phyloP scores from a whole-genome alignment of 1,140 invertebrate genomes.

The Chrysoperla carnea region DNA sequence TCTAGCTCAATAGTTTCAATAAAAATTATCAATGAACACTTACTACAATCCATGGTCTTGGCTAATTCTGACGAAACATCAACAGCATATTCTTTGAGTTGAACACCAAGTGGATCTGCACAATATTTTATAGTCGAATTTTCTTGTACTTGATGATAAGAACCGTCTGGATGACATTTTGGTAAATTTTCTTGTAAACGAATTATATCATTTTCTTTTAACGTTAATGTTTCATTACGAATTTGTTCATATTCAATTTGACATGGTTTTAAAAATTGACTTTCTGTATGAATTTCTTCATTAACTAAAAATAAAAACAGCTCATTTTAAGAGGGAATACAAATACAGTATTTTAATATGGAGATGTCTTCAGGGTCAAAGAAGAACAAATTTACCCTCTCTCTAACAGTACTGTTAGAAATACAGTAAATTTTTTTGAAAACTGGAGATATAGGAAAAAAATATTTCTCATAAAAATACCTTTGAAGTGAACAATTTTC shows the following conservation, averaged over 20 bases:
- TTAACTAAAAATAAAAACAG: slow-evolving; percentile 14
- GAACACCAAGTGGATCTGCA: slow-evolving; percentile 25
- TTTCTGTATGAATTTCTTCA: slow-evolving; percentile 11
- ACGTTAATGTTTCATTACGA: slow-evolving; percentile 16
- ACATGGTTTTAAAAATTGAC: slow-evolving; percentile 27
- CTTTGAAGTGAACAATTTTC: too few species aligned
- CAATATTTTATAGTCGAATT: slow-evolving; percentile 27
- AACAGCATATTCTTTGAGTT: slow-evolving; percentile 25
- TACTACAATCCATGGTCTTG: slow-evolving; percentile 35
- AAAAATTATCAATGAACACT: too few species aligned
- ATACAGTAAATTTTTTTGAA: too few species aligned
- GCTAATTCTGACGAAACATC: slow-evolving; percentile 14
- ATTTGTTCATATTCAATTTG: slow-evolving; percentile 20
- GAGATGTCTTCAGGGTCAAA: too few species aligned
- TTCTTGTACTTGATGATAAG: slow-evolving; percentile 20
- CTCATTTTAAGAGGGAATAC: too few species aligned
- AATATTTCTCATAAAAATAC: too few species aligned
- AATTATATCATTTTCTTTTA: slow-evolving; percentile 18
- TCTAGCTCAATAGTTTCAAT: too few species aligned
- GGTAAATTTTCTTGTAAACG: slow-evolving; percentile 19
- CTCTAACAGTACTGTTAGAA: too few species aligned
- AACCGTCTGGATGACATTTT: slow-evolving; percentile 33
- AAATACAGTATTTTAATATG: too few species aligned
- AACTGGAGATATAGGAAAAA: too few species aligned
- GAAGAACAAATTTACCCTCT: too few species aligned